Conservation (phyloP, 2,113 vertebrate genomes). For the Setophaga petechia region DNA sequence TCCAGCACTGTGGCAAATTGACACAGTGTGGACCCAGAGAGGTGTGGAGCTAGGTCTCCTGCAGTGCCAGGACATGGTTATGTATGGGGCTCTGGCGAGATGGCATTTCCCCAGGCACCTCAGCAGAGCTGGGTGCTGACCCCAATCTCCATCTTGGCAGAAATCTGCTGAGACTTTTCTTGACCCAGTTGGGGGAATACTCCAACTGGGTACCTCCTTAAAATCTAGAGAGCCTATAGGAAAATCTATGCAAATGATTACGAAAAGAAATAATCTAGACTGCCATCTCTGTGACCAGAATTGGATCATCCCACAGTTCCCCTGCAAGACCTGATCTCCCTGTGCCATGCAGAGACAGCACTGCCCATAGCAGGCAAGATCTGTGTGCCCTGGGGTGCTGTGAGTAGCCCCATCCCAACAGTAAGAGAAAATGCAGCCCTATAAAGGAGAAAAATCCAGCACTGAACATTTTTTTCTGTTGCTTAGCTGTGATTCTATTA, state of each 20-base stretch:
- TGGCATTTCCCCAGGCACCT: neutral
- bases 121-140: neutral
- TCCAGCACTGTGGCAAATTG: neutral
- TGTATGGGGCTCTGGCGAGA: neutral
- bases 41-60: neutral
- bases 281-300: neutral
- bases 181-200: neutral
- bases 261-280: neutral
- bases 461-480: neutral
- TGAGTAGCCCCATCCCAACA: neutral
- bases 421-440: neutral
- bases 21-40: neutral
- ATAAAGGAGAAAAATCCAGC: neutral
- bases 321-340: neutral
- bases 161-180: neutral
- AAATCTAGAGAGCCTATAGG: neutral
- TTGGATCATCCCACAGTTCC: neutral
- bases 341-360: neutral
- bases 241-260: neutral
- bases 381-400: neutral
- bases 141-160: neutral
- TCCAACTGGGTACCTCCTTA: neutral
- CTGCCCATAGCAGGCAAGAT: neutral
- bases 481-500: neutral
- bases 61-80: neutral